phyloP scores from a whole-genome alignment of 2,113 vertebrate genomes.

The Mionectes macconnelli region DNA sequence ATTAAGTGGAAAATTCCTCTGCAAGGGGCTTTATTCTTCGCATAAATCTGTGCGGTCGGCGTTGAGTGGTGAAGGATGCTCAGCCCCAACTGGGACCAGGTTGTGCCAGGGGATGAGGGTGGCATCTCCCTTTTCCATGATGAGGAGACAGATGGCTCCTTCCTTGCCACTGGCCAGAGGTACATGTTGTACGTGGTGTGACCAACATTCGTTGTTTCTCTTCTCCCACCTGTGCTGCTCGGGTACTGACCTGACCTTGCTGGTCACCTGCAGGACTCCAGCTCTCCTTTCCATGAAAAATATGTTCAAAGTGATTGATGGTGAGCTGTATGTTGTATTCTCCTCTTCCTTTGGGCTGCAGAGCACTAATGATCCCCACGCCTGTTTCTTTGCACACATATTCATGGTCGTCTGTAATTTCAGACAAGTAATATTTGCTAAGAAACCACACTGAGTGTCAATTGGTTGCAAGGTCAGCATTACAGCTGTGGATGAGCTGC shows the following conservation, averaged over 20 bases:
- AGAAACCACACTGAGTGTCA: rapidly evolving
- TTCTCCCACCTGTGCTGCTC: not conserved
- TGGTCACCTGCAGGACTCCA: rapidly evolving
- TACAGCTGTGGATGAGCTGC: not conserved
- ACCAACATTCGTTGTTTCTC: not conserved
- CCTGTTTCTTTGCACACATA: not conserved
- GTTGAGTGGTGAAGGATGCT: not conserved
- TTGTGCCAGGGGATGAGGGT: not conserved
- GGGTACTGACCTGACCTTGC: not conserved
- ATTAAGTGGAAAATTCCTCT: slow-evolving; percentile 38
- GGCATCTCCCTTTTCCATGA: not conserved
- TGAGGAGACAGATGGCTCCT: not conserved
- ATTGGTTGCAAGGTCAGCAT: not conserved
- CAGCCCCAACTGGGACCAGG: rapidly evolving
- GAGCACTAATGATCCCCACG: not conserved
- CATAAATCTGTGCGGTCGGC: rapidly evolving
- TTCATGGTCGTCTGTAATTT: rapidly evolving
- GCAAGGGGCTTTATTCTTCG: not conserved
- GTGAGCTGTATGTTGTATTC: not conserved
- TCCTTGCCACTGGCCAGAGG: rapidly evolving
- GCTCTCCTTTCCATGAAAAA: not conserved
- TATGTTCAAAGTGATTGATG: rapidly evolving
- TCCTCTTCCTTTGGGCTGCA: not conserved
- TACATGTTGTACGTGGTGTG: not conserved
- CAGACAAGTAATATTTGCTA: not conserved